Evolutionary conservation across 2,113 vertebrate genomes (phyloP).

Genomic region (Theristicus caerulescens): DNA sequence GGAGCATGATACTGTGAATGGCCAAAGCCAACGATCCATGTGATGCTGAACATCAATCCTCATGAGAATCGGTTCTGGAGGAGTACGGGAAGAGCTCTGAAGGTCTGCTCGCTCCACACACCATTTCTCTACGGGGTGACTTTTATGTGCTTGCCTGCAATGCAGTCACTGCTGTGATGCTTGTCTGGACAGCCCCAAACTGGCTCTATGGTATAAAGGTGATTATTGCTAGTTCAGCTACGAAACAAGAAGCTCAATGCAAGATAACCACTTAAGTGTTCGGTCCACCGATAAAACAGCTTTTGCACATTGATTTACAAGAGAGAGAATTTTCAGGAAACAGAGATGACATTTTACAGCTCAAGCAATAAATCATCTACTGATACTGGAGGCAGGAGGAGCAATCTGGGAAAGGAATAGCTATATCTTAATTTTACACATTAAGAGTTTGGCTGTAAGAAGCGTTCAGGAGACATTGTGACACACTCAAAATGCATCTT

Average conservation of each 20-base stretch:
- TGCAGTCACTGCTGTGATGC: neutral
- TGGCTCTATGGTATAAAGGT: neutral
- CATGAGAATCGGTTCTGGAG: neutral
- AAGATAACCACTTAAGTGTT: fast-evolving
- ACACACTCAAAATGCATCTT: neutral
- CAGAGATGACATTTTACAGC: neutral
- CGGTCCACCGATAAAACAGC: neutral
- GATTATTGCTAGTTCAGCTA: neutral
- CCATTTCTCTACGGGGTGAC: neutral
- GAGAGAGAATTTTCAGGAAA: neutral
- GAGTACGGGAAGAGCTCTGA: neutral
- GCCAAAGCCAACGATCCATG: fast-evolving
- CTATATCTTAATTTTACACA: neutral
- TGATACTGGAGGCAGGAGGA: neutral
- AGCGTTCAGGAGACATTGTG: neutral
- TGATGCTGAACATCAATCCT: neutral
- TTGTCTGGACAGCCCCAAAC: neutral
- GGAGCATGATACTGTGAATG: fast-evolving
- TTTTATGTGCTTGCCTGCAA: neutral
- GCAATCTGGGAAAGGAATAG: neutral
- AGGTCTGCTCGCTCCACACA: neutral
- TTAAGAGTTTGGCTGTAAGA: neutral
- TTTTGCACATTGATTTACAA: neutral
- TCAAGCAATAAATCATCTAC: neutral
- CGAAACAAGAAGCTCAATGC: neutral